A percentile compares a stretch with the other conserved stretches of the same genome.
phyloP scores from a whole-genome alignment of 1,140 invertebrate species.

The Listronotus bonariensis region DNA sequence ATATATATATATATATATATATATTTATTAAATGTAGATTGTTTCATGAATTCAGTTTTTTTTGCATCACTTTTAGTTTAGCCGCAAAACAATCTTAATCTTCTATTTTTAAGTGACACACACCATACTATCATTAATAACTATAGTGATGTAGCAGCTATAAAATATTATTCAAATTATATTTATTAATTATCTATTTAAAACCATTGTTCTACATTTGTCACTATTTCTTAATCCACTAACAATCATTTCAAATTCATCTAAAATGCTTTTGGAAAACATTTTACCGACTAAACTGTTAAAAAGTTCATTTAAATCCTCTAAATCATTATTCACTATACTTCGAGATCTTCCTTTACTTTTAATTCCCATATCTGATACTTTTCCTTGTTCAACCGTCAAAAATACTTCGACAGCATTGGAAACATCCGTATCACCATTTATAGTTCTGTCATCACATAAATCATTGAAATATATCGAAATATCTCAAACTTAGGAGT shows the following conservation, averaged over 20 bases:
- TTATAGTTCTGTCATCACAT: too few species aligned
- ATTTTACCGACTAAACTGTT: constrained; percentile 4
- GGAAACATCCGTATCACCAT: neutral
- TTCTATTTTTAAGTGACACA: too few species aligned
- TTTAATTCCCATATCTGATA: constrained; percentile 6
- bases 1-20: too few species aligned
- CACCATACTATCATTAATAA: too few species aligned
- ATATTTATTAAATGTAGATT: too few species aligned
- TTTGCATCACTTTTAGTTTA: too few species aligned
- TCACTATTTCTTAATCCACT: constrained; percentile 16
- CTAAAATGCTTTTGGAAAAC: constrained; percentile 22
- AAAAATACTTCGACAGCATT: constrained; percentile 1
- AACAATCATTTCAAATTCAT: constrained; percentile 29
- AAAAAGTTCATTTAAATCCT: constrained; percentile 10
- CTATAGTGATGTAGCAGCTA: too few species aligned
- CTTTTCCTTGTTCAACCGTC: constrained; percentile 20
- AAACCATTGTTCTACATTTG: constrained; percentile 9
- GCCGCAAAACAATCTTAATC: too few species aligned
- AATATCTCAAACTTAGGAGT: constrained; percentile 74
- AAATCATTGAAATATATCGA: constrained; percentile 3
- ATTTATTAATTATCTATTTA: neutral
- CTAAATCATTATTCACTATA: constrained; percentile 5
- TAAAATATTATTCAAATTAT: too few species aligned
- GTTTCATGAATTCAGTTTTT: too few species aligned
- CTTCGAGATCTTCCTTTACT: neutral